Percentiles rank a stretch among this genome's conserved stretches.
Conservation (phyloP, 2,113 vertebrate genomes). For the Nansenia antarctica region DNA sequence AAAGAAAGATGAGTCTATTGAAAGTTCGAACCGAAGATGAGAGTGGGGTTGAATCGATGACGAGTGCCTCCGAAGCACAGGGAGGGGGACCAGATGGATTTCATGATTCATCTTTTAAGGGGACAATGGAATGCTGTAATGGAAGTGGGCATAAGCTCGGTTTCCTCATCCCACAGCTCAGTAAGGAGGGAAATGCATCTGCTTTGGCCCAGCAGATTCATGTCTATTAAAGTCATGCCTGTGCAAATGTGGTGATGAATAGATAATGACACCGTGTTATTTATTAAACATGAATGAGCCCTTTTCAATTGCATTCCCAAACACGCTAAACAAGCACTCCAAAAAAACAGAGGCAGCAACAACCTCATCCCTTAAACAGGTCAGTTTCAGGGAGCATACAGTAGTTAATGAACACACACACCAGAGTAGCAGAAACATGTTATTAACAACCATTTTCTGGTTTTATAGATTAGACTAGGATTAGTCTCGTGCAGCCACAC, state of each 20-base stretch:
- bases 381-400: background rate
- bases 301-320: constrained; percentile 1
- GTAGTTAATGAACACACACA: background rate
- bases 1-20: background rate
- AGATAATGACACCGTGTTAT: background rate
- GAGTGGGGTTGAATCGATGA: background rate
- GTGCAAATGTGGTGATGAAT: background rate
- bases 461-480: background rate
- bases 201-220: background rate
- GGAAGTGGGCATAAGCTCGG: background rate
- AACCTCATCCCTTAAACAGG: background rate
- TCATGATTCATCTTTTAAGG: background rate
- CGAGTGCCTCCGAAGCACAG: too few relatives aligned
- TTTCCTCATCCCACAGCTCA: background rate
- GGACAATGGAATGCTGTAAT: background rate
- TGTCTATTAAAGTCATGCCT: background rate
- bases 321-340: background rate
- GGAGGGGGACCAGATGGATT: constrained; percentile 15
- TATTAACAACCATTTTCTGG: background rate
- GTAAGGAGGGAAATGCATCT: background rate
- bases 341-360: background rate
- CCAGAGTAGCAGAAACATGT: background rate
- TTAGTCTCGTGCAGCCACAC: too few relatives aligned
- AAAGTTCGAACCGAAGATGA: too few relatives aligned
- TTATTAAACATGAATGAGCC: background rate